A percentile compares a stretch with the other conserved stretches of the same genome.
phyloP scores from a whole-genome alignment of 2,888 invertebrate species.

The Heliconius ethilla region DNA sequence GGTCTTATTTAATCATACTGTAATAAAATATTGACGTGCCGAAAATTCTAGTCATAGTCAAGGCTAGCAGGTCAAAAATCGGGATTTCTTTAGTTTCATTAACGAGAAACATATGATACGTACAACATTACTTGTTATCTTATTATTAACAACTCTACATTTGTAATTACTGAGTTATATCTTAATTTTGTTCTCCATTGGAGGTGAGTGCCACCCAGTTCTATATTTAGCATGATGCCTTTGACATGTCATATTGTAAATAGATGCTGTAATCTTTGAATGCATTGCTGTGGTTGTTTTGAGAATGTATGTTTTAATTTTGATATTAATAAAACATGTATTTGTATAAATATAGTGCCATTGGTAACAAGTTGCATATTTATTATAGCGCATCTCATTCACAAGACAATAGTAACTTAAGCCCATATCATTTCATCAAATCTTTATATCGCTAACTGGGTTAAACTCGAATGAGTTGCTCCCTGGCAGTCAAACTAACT shows the following conservation, averaged over 20 bases:
- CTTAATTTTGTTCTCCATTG: background rate
- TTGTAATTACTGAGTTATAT: background rate
- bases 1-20: background rate
- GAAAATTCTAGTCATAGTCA: constrained; percentile 18
- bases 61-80: background rate
- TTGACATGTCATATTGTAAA: constrained; percentile 31
- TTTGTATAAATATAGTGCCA: background rate
- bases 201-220: constrained; percentile 26
- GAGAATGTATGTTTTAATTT: background rate
- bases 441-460: constrained; percentile 33
- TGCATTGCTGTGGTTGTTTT: constrained; percentile 10
- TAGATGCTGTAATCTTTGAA: constrained; percentile 37
- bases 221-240: constrained; percentile 39
- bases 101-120: background rate
- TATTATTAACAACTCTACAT: background rate
- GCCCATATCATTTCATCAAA: constrained; percentile 23
- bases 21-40: constrained; percentile 1
- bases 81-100: constrained; percentile 1
- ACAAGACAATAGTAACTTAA: background rate
- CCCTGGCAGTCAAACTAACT: constrained; percentile 9
- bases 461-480: constrained; percentile 42
- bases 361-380: background rate
- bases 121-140: background rate
- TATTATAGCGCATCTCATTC: background rate
- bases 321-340: background rate